Percentiles rank a stretch among this genome's conserved stretches.
These are phyloP conservation scores for Mustela lutreola DNA, from an alignment of 2,113 vertebrate species.

Conservation along the genomic window DNA sequence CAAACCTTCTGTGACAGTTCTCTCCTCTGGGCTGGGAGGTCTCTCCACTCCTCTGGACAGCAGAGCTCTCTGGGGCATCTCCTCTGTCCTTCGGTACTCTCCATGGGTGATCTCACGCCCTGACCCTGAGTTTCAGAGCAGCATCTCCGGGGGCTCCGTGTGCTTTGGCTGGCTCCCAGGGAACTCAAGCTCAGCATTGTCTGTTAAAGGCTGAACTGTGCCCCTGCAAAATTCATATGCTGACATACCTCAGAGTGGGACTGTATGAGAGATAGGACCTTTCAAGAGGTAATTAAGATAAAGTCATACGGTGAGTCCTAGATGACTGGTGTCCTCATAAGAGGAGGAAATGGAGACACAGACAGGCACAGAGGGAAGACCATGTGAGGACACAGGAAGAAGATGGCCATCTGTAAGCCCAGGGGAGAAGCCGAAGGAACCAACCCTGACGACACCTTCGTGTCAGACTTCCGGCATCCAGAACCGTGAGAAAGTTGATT, in stretches of 20 bases:
- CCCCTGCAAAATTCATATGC: background rate
- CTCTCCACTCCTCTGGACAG: background rate
- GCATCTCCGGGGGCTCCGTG: too few species aligned
- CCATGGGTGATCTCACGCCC: background rate
- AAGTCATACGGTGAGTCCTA: background rate
- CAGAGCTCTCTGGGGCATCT: background rate
- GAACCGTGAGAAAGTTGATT: background rate
- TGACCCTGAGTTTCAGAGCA: background rate
- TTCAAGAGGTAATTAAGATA: background rate
- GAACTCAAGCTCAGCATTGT: background rate
- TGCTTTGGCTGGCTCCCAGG: background rate
- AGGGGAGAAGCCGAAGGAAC: background rate
- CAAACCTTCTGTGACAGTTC: background rate
- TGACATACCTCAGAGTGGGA: background rate
- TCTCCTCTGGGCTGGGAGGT: too few species aligned
- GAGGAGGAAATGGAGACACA: background rate
- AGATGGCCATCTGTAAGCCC: background rate
- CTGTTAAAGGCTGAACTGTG: background rate
- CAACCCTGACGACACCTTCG: background rate
- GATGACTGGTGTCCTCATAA: background rate
- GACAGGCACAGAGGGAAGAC: background rate
- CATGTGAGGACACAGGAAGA: too few species aligned
- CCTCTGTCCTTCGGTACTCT: background rate
- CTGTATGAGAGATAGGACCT: background rate
- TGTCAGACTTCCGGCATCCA: background rate